These are phyloP conservation scores for Kryptolebias marmoratus DNA, from an alignment of 2,113 vertebrate species.

Conservation along the genomic window DNA sequence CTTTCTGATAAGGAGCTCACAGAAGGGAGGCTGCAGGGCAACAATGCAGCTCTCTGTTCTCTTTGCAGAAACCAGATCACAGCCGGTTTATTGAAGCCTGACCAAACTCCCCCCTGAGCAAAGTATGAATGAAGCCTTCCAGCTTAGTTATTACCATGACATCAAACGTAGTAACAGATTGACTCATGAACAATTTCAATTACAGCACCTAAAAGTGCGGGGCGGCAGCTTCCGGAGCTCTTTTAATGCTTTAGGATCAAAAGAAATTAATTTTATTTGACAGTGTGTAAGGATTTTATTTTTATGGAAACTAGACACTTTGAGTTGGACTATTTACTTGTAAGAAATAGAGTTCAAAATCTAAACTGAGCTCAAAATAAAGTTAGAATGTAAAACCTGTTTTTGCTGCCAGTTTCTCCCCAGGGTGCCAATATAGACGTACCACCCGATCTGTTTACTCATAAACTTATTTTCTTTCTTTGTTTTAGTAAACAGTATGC, in stretches of 20 bases:
- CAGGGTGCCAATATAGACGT: not conserved
- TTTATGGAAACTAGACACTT: too few relatives aligned
- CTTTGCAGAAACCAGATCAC: slow-evolving; percentile 35
- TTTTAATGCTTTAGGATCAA: too few relatives aligned
- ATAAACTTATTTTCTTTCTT: not conserved
- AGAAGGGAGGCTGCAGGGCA: slow-evolving; percentile 6
- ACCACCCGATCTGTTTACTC: not conserved
- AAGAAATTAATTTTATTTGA: too few relatives aligned
- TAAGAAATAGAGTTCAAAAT: not conserved
- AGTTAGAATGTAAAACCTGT: slow-evolving; percentile 10
- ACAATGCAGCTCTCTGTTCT: slow-evolving; percentile 67
- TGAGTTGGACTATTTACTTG: too few relatives aligned
- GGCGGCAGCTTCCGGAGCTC: too few relatives aligned
- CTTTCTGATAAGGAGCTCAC: slow-evolving; percentile 27
- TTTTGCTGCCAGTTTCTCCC: slow-evolving; percentile 26
- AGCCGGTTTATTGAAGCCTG: slow-evolving; percentile 36
- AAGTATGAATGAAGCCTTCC: slow-evolving; percentile 37
- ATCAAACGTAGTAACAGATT: slow-evolving; percentile 3
- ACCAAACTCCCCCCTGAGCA: slow-evolving; percentile 3
- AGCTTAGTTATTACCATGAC: slow-evolving; percentile 35
- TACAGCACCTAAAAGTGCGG: not conserved
- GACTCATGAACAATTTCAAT: not conserved
- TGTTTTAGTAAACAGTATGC: not conserved
- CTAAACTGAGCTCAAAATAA: not conserved
- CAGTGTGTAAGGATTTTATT: too few relatives aligned